Evolutionary conservation across 2,888 invertebrate species (phyloP).

Genomic region (Lasius platythorax): DNA sequence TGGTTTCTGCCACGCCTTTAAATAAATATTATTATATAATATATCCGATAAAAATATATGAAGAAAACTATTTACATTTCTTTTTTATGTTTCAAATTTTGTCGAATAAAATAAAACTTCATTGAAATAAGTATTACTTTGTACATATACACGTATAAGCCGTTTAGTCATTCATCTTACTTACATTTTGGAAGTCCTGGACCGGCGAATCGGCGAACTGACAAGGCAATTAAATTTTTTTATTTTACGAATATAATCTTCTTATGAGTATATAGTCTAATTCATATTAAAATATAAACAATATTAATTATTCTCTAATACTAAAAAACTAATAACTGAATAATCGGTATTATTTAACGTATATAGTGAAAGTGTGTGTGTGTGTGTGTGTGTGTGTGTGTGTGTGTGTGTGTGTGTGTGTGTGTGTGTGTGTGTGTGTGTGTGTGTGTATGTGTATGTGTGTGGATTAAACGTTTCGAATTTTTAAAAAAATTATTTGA

Average conservation of each 20-base stretch:
- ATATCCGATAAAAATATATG: neutral
- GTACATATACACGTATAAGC: neutral
- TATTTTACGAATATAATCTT: neutral
- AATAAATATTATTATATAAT: neutral
- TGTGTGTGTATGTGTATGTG: too few species aligned
- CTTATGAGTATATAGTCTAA: neutral
- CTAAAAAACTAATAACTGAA: neutral
- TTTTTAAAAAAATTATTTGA: too few species aligned
- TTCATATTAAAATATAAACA: neutral
- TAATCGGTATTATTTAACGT: neutral
- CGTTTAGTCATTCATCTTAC: neutral
- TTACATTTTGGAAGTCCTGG: neutral
- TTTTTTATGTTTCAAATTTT: neutral
- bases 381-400: too few species aligned
- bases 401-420: too few species aligned
- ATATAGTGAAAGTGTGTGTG: too few species aligned
- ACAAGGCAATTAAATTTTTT: neutral
- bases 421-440: too few species aligned
- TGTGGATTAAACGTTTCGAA: too few species aligned
- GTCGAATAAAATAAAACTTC: neutral
- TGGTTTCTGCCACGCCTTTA: neutral
- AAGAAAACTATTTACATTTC: neutral
- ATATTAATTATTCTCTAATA: neutral
- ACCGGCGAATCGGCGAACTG: neutral
- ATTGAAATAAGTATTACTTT: neutral